These are phyloP conservation scores for Amphipoea lucens DNA, from an alignment of 2,888 invertebrate species.

Conservation along the genomic window DNA sequence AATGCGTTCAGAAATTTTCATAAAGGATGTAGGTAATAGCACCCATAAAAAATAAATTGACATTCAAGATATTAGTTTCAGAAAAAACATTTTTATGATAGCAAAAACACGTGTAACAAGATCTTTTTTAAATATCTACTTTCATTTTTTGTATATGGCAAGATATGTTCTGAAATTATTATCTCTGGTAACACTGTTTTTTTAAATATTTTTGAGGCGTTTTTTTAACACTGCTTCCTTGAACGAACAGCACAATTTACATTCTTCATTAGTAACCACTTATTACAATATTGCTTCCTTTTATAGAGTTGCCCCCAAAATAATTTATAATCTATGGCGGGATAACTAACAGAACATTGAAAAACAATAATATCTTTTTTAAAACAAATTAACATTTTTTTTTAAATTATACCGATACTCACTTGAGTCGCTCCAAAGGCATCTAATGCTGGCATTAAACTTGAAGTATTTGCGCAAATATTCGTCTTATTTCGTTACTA, in stretches of 20 bases:
- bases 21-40: slow-evolving; percentile 40
- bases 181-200: slow-evolving; percentile 16
- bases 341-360: slow-evolving; percentile 3
- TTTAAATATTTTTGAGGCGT: slow-evolving; percentile 10
- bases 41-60: slow-evolving; percentile 57
- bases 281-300: slow-evolving; percentile 15
- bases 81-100: slow-evolving; percentile 30
- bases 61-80: slow-evolving; percentile 37
- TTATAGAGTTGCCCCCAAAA: neutral
- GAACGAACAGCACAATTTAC: neutral
- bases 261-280: neutral
- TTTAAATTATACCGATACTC: neutral
- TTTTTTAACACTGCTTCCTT: slow-evolving; percentile 12
- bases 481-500: neutral
- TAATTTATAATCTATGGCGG: slow-evolving; percentile 14
- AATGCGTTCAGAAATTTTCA: slow-evolving; percentile 43
- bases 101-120: slow-evolving; percentile 61
- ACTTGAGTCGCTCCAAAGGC: neutral
- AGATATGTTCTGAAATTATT: slow-evolving; percentile 43
- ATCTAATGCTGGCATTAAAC: neutral
- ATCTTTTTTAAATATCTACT: slow-evolving; percentile 39
- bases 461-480: neutral
- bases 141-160: slow-evolving; percentile 37
- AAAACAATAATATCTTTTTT: slow-evolving; percentile 32
- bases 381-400: slow-evolving; percentile 20